Conservation (phyloP, 1,140 invertebrate species). For the Drosophila tropicalis region DNA sequence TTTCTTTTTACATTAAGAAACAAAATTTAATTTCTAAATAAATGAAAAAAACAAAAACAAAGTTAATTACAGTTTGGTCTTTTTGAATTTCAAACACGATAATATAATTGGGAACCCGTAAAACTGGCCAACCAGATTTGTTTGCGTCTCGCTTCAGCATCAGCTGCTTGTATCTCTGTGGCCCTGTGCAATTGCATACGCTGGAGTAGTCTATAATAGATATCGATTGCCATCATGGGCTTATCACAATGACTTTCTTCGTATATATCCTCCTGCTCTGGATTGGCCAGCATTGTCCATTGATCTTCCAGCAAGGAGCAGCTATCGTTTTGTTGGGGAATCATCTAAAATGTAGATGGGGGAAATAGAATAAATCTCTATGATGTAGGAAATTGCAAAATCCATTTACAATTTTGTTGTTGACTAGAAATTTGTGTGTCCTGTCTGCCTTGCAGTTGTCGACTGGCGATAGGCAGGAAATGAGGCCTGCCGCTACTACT, state of each 20-base stretch:
- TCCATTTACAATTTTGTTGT: slow-evolving; percentile 34
- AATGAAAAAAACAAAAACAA: slow-evolving; percentile 15
- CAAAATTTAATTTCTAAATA: slow-evolving; percentile 1
- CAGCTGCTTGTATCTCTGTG: not conserved
- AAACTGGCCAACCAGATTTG: slow-evolving; percentile 64
- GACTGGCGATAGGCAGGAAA: slow-evolving; percentile 56
- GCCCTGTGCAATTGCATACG: not conserved
- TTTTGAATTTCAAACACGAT: slow-evolving; percentile 25
- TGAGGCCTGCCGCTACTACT: slow-evolving; percentile 37
- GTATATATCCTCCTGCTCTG: slow-evolving; percentile 18
- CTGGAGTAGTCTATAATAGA: slow-evolving; percentile 54
- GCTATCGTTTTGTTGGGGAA: slow-evolving; percentile 46
- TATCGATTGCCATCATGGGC: slow-evolving; percentile 42
- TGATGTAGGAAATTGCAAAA: not conserved
- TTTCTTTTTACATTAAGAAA: slow-evolving; percentile 16
- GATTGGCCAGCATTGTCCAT: not conserved
- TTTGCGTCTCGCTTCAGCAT: slow-evolving; percentile 33
- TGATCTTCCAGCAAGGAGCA: slow-evolving; percentile 3
- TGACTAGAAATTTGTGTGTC: slow-evolving; percentile 61
- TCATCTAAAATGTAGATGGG: slow-evolving; percentile 35
- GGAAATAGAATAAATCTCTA: not conserved
- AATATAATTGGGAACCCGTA: slow-evolving; percentile 55
- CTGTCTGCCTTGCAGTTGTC: slow-evolving; percentile 47
- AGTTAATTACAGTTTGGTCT: not conserved
- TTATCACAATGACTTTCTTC: slow-evolving; percentile 54